These are phyloP conservation scores for Zelleria hepariella DNA, from an alignment of 2,888 invertebrate genomes.

Conservation along the genomic window DNA sequence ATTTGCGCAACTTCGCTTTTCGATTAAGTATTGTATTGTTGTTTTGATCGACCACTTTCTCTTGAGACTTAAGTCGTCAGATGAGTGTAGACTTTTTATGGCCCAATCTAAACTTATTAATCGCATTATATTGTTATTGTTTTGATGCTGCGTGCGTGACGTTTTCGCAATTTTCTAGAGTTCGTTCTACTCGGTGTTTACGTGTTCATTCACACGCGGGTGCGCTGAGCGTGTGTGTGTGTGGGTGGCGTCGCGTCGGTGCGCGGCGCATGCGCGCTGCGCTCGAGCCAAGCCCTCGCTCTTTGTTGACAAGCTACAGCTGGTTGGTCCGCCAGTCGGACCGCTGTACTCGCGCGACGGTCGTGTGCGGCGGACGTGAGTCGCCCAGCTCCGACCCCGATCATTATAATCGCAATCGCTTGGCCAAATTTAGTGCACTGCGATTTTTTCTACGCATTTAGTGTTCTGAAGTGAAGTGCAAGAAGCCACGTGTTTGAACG, in stretches of 20 bases:
- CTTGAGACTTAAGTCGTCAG: no score
- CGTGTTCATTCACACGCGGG: conserved; percentile 58
- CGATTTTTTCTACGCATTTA: conserved; percentile 30
- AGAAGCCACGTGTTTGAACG: background rate
- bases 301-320: conserved; percentile 64
- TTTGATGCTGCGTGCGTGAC: conserved; percentile 19
- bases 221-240: conserved; percentile 37
- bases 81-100: background rate
- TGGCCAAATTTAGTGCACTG: conserved; percentile 52
- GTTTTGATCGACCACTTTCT: no score
- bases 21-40: no score
- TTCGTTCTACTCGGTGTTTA: conserved; percentile 40
- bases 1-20: no score
- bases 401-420: conserved; percentile 35
- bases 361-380: conserved; percentile 36
- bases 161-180: conserved; percentile 16
- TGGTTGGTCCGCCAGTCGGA: conserved; percentile 1
- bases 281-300: conserved; percentile 49
- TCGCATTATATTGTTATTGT: conserved; percentile 20
- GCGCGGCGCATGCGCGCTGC: conserved; percentile 50
- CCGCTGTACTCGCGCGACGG: conserved; percentile 26
- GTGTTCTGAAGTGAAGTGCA: conserved; percentile 34
- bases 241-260: conserved; percentile 9
- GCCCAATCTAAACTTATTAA: conserved; percentile 8
- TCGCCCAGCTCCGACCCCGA: conserved; percentile 13